Percentiles rank a stretch among this genome's conserved stretches.
phyloP scores from a whole-genome alignment of 1,140 invertebrate species.

The Bactericera cockerelli region DNA sequence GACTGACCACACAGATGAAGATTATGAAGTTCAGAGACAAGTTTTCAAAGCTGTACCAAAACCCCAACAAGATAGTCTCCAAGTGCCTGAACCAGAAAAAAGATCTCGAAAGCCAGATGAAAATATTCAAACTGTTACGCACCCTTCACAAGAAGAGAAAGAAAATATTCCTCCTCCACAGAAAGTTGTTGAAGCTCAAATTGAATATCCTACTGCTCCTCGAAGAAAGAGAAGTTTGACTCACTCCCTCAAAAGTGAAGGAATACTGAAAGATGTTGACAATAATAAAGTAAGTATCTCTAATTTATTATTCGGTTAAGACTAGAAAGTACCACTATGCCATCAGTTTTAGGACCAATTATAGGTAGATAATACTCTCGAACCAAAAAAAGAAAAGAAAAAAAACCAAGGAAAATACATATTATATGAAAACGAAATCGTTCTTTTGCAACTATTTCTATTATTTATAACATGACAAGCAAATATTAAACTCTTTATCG shows the following conservation, averaged over 20 bases:
- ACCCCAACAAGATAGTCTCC: neutral
- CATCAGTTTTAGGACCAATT: too few species aligned
- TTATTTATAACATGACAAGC: too few species aligned
- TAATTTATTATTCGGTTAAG: too few species aligned
- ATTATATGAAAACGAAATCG: too few species aligned
- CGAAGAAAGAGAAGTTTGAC: slow-evolving; percentile 14
- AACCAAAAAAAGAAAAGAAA: too few species aligned
- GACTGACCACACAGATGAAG: slow-evolving; percentile 28
- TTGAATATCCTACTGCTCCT: slow-evolving; percentile 10
- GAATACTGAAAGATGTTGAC: slow-evolving; percentile 13
- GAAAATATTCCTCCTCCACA: neutral
- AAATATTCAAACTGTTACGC: neutral
- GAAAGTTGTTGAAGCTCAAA: neutral
- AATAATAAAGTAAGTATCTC: neutral
- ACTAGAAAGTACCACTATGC: neutral
- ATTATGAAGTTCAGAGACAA: slow-evolving; percentile 20
- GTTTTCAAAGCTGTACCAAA: neutral
- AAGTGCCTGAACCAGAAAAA: slow-evolving; percentile 16
- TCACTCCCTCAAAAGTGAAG: neutral
- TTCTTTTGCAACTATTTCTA: too few species aligned
- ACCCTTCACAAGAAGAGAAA: neutral
- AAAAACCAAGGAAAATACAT: too few species aligned
- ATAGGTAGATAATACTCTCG: too few species aligned
- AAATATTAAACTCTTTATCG: too few species aligned
- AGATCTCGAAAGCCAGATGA: slow-evolving; percentile 11